Conservation (phyloP, 2,797 vertebrate genomes). For the Sebastes diaconus region DNA sequence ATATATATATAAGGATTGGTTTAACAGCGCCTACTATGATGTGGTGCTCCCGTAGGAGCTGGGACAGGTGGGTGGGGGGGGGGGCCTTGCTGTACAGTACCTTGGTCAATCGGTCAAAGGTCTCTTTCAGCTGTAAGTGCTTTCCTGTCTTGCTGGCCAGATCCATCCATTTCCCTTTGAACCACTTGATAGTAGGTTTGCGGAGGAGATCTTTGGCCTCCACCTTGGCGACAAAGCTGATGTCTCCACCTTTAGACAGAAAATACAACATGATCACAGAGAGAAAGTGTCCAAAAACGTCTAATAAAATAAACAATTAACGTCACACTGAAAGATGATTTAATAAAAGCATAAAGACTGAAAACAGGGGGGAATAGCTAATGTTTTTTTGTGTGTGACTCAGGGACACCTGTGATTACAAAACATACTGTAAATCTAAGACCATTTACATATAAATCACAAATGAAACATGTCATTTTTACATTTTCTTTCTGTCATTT, state of each 20-base stretch:
- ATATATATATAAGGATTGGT: not conserved
- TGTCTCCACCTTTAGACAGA: conserved; percentile 89
- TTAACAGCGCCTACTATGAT: not conserved
- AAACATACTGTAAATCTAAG: too few relatives aligned
- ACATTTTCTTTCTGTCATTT: too few relatives aligned
- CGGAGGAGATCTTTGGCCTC: conserved; percentile 97
- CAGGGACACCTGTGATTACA: too few relatives aligned
- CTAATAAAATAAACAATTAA: not conserved
- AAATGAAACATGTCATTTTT: too few relatives aligned
- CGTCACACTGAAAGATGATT: not conserved
- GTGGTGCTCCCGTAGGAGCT: not conserved
- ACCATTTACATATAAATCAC: too few relatives aligned
- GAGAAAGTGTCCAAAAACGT: not conserved
- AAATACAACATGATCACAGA: not conserved
- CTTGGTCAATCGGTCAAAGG: conserved; percentile 92
- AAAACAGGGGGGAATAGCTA: too few relatives aligned
- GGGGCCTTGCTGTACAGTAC: conserved; percentile 67
- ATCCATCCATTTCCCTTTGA: conserved; percentile 99
- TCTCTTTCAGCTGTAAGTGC: conserved; percentile 96
- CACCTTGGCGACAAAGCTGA: conserved; percentile 94
- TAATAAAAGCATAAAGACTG: not conserved
- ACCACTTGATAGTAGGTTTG: conserved; percentile 96
- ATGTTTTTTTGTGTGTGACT: too few relatives aligned
- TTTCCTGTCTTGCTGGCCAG: conserved; percentile 98
- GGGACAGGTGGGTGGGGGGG: too few relatives aligned